phyloP scores from a whole-genome alignment of 2,113 vertebrate species.

The Mohoua ochrocephala region DNA sequence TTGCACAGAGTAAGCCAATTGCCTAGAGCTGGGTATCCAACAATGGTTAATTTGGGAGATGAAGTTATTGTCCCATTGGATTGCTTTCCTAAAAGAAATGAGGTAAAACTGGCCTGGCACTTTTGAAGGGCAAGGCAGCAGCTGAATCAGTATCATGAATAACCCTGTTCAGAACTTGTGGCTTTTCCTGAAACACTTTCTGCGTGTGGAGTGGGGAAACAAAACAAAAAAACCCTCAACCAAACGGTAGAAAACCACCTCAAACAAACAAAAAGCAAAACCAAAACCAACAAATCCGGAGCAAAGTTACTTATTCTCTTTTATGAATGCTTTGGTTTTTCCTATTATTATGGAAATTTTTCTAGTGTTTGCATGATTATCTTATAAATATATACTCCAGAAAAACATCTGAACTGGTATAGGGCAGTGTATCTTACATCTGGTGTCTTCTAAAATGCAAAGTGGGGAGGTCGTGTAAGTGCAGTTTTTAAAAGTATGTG shows the following conservation, averaged over 20 bases:
- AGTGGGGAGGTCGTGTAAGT: not conserved
- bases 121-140: not conserved
- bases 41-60: not conserved
- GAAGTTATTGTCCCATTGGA: not conserved
- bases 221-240: not conserved
- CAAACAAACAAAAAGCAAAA: not conserved
- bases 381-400: not conserved
- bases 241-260: not conserved
- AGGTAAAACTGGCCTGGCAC: slow-evolving; percentile 55
- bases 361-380: not conserved
- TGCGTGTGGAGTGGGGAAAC: not conserved
- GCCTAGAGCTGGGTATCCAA: not conserved
- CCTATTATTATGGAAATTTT: not conserved
- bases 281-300: not conserved
- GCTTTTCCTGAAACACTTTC: not conserved
- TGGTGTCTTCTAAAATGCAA: not conserved
- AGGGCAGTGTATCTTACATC: not conserved
- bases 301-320: not conserved
- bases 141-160: not conserved
- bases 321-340: not conserved
- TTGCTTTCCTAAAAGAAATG: slow-evolving; percentile 45
- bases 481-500: not conserved
- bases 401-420: not conserved
- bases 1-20: not conserved
- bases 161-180: not conserved